phyloP scores from a whole-genome alignment of 2,888 invertebrate species.

The Agrenia bidenticulata region DNA sequence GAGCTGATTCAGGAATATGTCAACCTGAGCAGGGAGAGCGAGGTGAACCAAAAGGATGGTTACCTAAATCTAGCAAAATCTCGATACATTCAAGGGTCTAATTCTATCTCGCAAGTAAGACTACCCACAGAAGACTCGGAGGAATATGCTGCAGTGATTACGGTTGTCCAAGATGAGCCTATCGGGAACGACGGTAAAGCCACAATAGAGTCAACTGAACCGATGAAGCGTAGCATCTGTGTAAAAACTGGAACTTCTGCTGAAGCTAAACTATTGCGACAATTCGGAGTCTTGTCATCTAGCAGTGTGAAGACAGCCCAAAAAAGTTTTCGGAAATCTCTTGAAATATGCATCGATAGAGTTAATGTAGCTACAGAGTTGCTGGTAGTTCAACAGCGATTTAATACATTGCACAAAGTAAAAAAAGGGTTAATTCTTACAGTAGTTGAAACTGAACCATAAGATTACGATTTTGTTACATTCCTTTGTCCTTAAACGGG shows the following conservation, averaged over 20 bases:
- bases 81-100: conserved; percentile 76
- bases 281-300: conserved; percentile 86
- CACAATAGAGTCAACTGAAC: no score
- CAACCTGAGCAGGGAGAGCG: conserved; percentile 67
- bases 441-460: no score
- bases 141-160: conserved; percentile 52
- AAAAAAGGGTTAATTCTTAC: no score
- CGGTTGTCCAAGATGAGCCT: conserved; percentile 25
- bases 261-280: conserved; percentile 69
- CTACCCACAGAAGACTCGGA: conserved; percentile 68
- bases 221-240: neutral
- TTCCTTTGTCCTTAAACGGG: no score
- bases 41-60: conserved; percentile 69
- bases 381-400: neutral
- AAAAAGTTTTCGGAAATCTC: conserved; percentile 68
- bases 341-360: conserved; percentile 65
- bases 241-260: conserved; percentile 5
- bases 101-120: conserved; percentile 68
- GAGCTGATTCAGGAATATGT: conserved; percentile 74
- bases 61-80: conserved; percentile 74
- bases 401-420: no score
- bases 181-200: neutral
- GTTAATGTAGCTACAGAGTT: conserved; percentile 19
- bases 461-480: no score
- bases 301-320: conserved; percentile 75